phyloP scores from a whole-genome alignment of 2,888 invertebrate species.

The Spisula solida region DNA sequence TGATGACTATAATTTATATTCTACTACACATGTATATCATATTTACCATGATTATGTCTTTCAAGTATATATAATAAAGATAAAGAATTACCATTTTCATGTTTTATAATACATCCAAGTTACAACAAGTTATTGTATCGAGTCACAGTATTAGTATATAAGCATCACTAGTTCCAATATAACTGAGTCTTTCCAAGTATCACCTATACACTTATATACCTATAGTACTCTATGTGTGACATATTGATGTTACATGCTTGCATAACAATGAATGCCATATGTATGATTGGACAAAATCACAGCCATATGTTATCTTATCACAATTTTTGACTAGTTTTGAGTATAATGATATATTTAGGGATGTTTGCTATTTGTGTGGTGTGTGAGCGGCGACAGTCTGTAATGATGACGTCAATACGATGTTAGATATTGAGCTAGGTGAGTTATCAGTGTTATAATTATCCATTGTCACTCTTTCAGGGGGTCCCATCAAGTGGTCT shows the following conservation, averaged over 20 bases:
- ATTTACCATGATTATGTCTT: background rate
- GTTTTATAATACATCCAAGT: background rate
- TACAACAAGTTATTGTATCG: background rate
- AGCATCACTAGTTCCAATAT: background rate
- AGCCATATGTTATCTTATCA: background rate
- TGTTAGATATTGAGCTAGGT: conserved; percentile 35
- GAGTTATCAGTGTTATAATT: conserved; percentile 29
- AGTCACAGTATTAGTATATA: background rate
- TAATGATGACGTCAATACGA: conserved; percentile 45
- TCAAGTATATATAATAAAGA: background rate
- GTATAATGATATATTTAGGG: conserved; percentile 23
- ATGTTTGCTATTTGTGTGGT: conserved; percentile 21
- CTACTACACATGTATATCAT: no score
- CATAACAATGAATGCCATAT: background rate
- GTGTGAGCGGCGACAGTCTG: conserved; percentile 41
- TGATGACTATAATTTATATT: no score
- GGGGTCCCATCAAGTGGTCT: conserved; percentile 23
- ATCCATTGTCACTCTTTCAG: conserved; percentile 44
- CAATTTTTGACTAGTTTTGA: background rate
- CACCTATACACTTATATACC: background rate
- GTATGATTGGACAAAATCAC: background rate
- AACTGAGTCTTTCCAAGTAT: background rate
- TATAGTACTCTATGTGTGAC: background rate
- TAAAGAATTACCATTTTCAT: conserved; percentile 21
- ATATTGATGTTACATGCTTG: background rate